phyloP scores from a whole-genome alignment of 2,888 invertebrate species.

The Macaria liturata region DNA sequence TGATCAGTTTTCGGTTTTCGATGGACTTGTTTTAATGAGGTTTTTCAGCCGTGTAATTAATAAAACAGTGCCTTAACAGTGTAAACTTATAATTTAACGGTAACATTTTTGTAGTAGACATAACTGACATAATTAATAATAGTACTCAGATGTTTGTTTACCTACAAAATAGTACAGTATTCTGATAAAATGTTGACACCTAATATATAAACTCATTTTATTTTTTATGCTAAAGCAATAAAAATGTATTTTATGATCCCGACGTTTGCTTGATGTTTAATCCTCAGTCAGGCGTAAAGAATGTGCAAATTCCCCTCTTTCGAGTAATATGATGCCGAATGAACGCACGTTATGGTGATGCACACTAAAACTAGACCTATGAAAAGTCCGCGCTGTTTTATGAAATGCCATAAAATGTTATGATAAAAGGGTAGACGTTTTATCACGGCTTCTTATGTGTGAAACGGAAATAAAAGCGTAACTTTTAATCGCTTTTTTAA shows the following conservation, averaged over 20 bases:
- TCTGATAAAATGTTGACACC: no score
- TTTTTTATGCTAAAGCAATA: no score
- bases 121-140: no score
- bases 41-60: no score
- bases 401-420: slow-evolving; percentile 22
- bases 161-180: no score
- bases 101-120: no score
- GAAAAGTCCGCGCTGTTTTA: slow-evolving; percentile 21
- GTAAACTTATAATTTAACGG: no score
- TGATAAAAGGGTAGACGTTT: slow-evolving; percentile 14
- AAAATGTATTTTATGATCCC: slow-evolving; percentile 19
- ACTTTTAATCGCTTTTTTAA: slow-evolving; percentile 6
- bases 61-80: no score
- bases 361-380: slow-evolving; percentile 19
- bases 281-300: slow-evolving; percentile 27
- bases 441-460: slow-evolving; percentile 6
- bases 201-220: no score
- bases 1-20: no score
- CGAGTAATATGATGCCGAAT: slow-evolving; percentile 23
- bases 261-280: slow-evolving; percentile 16
- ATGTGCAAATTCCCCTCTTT: slow-evolving; percentile 13
- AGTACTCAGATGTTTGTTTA: no score
- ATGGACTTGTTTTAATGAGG: no score
- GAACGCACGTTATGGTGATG: slow-evolving; percentile 18
- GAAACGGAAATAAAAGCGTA: slow-evolving; percentile 8